phyloP scores from a whole-genome alignment of 64 coral and sea anemone genomes.

The Stichodactyla helianthus region DNA sequence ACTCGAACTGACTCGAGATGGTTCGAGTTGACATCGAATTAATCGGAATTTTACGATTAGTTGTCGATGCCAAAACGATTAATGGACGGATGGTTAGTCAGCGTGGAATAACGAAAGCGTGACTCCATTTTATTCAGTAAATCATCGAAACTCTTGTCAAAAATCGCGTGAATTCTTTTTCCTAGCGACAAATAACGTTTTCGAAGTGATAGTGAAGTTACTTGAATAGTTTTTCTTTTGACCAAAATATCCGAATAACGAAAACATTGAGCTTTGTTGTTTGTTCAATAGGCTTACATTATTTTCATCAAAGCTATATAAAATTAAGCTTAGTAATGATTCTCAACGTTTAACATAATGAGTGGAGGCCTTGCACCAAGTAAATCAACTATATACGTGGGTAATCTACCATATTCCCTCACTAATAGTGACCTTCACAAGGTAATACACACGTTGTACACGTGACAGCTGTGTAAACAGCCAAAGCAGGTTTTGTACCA shows the following conservation, averaged over 20 bases:
- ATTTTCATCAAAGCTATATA: neutral
- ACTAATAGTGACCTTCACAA: constrained; percentile 98
- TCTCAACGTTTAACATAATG: constrained; percentile 24
- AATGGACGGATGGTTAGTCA: neutral
- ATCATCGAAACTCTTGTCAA: neutral
- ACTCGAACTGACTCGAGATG: neutral
- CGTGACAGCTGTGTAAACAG: neutral
- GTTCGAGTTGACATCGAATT: no score
- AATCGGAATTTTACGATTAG: neutral
- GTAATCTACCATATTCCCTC: constrained; percentile 92
- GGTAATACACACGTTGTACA: constrained; percentile 37
- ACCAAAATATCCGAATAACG: neutral
- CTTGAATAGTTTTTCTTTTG: neutral
- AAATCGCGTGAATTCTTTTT: neutral
- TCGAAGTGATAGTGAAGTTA: neutral
- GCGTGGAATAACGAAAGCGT: neutral
- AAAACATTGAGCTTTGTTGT: neutral
- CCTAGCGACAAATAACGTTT: neutral
- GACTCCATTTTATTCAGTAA: neutral
- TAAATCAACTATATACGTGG: constrained; percentile 97
- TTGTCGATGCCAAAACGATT: neutral
- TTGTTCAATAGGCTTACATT: neutral
- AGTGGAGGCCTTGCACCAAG: constrained; percentile 95
- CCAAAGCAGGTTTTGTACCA: neutral
- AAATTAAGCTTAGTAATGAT: no score